Evolutionary conservation across 2,888 invertebrate species (phyloP), one percentile per base, ranked within the genome.

Genomic region (Eutolmus rufibarbis): DNA sequence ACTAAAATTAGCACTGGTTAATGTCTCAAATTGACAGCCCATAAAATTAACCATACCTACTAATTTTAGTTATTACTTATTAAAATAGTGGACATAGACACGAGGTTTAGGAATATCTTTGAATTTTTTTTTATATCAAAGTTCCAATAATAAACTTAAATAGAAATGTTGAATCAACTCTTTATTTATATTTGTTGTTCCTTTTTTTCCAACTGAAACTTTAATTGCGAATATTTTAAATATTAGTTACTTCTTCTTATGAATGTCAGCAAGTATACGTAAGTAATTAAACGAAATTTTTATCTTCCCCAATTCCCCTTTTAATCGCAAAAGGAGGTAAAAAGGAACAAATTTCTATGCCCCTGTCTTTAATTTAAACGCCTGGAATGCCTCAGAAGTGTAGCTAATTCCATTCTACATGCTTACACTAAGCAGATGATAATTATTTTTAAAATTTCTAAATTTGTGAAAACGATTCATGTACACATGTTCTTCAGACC

Each of bases 371-470:
- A 66, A 66, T 28, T 19, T 66, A 66, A 66, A 9, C 66, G 66
- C 76, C 76, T 76, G 76, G 76, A 76, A 76, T 76, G 37, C 19
- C 76, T 76, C 76, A 31, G 3, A 66, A 66, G 19, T 66, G 66
- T 28, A 28, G 66, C 66, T 66, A 66, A 66, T 66, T 66, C 28
- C 66, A 66, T 66, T 66, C 66, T 66, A 66, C 66, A 23, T 66
- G 66, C 66, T 66, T 66, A 78, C 40, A 40, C 78, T 81, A 31
- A 81, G 43, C 81, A 81, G 57, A 57, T 82, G 82, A 57, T 82
- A 82, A 82, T 57, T 82, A 82, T 82, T 82, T 82, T 82, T 82
- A 82, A 82, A 82, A 57, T 82, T 57, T 82, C 82, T 82, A 82
- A 82, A 57, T 82, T 82, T 82, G 57, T 82, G 51, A 82, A 81